phyloP scores from a whole-genome alignment of 1,140 invertebrate genomes.

The Procambarus clarkii region DNA sequence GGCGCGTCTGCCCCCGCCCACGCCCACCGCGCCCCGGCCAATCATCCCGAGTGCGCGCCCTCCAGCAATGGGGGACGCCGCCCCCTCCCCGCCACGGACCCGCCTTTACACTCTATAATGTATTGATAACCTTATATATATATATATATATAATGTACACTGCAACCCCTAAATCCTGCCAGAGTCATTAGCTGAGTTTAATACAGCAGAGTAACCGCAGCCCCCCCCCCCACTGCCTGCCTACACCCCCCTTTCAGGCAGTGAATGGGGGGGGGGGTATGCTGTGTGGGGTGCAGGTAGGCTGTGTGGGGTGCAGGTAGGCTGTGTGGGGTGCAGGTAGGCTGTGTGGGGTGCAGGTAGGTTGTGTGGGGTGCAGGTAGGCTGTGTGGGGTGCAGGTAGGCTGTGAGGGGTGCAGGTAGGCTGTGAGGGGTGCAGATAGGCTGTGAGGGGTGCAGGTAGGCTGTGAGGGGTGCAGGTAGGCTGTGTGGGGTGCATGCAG shows the following conservation, averaged over 20 bases:
- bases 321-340: no score
- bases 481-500: no score
- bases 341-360: no score
- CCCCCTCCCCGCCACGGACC: conserved; percentile 17
- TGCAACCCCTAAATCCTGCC: conserved; percentile 57
- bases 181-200: conserved; percentile 55
- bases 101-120: conserved; percentile 48
- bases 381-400: no score
- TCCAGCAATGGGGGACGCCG: conserved; percentile 3
- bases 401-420: no score
- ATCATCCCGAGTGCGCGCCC: neutral
- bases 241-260: neutral
- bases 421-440: no score
- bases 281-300: no score
- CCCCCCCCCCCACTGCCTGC: neutral
- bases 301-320: no score
- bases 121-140: conserved; percentile 68
- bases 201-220: conserved; percentile 58
- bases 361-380: no score
- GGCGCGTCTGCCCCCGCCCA: neutral
- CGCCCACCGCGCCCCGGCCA: neutral
- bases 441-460: no score
- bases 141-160: conserved; percentile 64
- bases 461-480: no score
- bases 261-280: no score